Conservation (phyloP, 2,797 vertebrate species). For the Pogonophryne albipinna region DNA sequence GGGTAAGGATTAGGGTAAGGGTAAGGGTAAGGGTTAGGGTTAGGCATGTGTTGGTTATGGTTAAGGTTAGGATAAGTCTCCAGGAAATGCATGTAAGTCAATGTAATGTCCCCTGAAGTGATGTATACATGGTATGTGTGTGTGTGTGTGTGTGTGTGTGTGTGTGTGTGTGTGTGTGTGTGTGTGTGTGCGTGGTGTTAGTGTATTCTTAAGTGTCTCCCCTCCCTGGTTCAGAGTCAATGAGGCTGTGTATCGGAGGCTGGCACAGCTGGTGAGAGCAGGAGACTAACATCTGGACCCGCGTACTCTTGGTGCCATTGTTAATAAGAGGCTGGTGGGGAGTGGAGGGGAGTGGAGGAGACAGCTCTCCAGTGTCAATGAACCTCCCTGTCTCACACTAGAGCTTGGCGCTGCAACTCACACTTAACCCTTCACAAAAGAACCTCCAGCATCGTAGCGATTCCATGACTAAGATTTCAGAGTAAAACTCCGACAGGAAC, state of each 20-base stretch:
- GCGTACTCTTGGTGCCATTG: conserved; percentile 76
- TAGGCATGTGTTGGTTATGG: too few relatives aligned
- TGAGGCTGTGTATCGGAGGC: conserved; percentile 80
- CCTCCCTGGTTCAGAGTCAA: conserved; percentile 68
- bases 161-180: conserved; percentile 22
- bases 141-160: conserved; percentile 8
- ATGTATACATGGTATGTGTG: background rate
- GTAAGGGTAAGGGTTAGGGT: too few relatives aligned
- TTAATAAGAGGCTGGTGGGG: conserved; percentile 78
- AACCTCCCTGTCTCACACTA: conserved; percentile 68
- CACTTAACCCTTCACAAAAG: conserved; percentile 33
- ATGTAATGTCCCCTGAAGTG: too few relatives aligned
- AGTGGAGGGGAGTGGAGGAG: conserved; percentile 76
- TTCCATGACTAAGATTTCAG: background rate
- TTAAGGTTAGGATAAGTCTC: too few relatives aligned
- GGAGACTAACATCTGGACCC: conserved; percentile 80
- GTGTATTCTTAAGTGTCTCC: conserved; percentile 68
- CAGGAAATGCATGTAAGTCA: too few relatives aligned
- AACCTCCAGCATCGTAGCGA: conserved; percentile 7
- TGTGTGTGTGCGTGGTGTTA: conserved; percentile 41
- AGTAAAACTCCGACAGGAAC: conserved; percentile 6
- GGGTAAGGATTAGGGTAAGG: too few relatives aligned
- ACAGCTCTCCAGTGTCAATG: conserved; percentile 79
- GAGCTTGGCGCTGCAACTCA: conserved; percentile 41
- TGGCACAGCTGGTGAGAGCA: conserved; percentile 81